Conservation (phyloP, 1,140 invertebrate species). For the Bombus fervidus region DNA sequence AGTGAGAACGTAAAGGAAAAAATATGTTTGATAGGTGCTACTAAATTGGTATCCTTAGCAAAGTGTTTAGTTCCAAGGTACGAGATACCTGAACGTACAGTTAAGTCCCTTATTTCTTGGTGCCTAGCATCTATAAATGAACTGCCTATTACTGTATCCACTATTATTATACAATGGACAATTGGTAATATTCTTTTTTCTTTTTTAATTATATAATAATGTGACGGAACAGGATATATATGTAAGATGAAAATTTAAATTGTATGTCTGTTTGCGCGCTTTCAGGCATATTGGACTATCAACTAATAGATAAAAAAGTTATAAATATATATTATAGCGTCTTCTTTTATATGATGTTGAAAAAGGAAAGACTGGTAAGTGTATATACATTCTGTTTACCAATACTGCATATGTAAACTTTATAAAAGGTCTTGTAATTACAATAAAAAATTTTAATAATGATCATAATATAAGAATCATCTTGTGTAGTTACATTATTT, state of each 20-base stretch:
- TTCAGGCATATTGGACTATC: constrained; percentile 74
- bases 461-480: neutral
- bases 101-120: constrained; percentile 70
- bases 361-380: constrained; percentile 70
- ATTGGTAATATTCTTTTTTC: constrained; percentile 62
- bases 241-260: neutral
- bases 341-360: constrained; percentile 72
- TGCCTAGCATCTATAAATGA: constrained; percentile 58
- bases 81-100: constrained; percentile 56
- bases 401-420: neutral
- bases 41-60: constrained; percentile 62
- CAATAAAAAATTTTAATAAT: neutral
- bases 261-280: constrained; percentile 16
- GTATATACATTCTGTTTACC: neutral
- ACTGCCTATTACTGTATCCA: constrained; percentile 63
- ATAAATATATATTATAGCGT: constrained; percentile 76
- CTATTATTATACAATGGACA: constrained; percentile 73
- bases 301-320: constrained; percentile 70
- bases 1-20: constrained; percentile 1
- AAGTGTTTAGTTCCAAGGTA: constrained; percentile 75
- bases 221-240: neutral
- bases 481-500: neutral
- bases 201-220: constrained; percentile 12
- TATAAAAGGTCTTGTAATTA: neutral
- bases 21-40: constrained; percentile 54